Conservation (phyloP, 1,140 invertebrate genomes). For the Drosophila ambigua region DNA sequence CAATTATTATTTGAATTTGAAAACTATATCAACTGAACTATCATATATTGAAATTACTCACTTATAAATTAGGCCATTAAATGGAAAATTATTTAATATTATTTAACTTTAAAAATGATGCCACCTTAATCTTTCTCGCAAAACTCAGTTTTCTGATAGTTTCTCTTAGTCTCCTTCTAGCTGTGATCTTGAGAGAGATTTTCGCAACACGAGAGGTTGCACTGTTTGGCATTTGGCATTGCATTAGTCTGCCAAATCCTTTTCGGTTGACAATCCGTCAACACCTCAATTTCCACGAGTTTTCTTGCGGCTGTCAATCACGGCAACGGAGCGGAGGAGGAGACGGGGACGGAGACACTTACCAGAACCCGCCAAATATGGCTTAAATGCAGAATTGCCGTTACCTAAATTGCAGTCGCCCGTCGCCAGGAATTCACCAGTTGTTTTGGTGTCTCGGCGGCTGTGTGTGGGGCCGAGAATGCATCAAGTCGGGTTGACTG, state of each 20-base stretch:
- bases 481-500: conserved; percentile 8
- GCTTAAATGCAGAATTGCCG: conserved; percentile 65
- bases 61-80: no score
- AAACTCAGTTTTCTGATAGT: no score
- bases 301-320: conserved; percentile 65
- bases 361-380: conserved; percentile 68
- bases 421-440: conserved; percentile 16
- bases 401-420: conserved; percentile 63
- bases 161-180: not conserved
- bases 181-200: no score
- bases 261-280: conserved; percentile 53
- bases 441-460: conserved; percentile 17
- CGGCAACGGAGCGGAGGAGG: conserved; percentile 29
- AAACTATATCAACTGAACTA: no score
- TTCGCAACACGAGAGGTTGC: not conserved
- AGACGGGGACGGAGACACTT: conserved; percentile 38
- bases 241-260: conserved; percentile 22
- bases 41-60: no score
- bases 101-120: no score
- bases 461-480: conserved; percentile 42
- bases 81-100: no score
- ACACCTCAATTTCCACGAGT: conserved; percentile 60
- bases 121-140: no score
- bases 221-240: not conserved
- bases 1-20: no score